phyloP scores from a whole-genome alignment of 2,888 invertebrate genomes.

The Lasioglossum zephyrum region DNA sequence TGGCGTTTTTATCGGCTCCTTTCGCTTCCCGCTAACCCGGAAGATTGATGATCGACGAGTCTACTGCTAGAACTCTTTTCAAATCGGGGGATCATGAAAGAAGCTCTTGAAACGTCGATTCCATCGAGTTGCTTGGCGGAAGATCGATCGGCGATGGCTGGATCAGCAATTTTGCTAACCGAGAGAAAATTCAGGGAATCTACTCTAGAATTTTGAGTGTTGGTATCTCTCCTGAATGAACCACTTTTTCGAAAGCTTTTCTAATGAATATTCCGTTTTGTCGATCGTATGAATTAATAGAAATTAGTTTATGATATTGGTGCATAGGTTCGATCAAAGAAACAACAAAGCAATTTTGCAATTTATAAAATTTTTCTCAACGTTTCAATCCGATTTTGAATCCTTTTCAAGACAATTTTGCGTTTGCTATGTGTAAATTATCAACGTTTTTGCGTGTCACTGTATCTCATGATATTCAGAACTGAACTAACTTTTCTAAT shows the following conservation, averaged over 20 bases:
- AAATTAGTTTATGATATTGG: too few relatives aligned
- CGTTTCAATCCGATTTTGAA: too few relatives aligned
- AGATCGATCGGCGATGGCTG: not conserved
- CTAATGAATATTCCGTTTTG: too few relatives aligned
- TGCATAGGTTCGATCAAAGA: too few relatives aligned
- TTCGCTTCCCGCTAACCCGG: not conserved
- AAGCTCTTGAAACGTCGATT: not conserved
- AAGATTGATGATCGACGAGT: conserved; percentile 7
- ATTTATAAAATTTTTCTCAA: too few relatives aligned
- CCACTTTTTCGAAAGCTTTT: not conserved
- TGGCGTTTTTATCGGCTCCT: not conserved
- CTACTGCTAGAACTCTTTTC: not conserved
- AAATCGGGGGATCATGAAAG: not conserved
- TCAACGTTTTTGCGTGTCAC: too few relatives aligned
- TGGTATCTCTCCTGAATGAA: not conserved
- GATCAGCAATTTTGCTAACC: not conserved
- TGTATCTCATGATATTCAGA: too few relatives aligned
- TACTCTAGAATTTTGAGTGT: not conserved
- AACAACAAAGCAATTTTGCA: too few relatives aligned
- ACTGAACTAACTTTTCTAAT: not conserved
- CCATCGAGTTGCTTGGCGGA: not conserved
- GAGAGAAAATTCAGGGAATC: not conserved
- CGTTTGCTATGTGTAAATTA: too few relatives aligned
- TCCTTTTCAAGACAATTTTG: too few relatives aligned
- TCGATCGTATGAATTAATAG: too few relatives aligned